Conservation (phyloP, 2,888 invertebrate genomes). For the Nemapogon koenigi region DNA sequence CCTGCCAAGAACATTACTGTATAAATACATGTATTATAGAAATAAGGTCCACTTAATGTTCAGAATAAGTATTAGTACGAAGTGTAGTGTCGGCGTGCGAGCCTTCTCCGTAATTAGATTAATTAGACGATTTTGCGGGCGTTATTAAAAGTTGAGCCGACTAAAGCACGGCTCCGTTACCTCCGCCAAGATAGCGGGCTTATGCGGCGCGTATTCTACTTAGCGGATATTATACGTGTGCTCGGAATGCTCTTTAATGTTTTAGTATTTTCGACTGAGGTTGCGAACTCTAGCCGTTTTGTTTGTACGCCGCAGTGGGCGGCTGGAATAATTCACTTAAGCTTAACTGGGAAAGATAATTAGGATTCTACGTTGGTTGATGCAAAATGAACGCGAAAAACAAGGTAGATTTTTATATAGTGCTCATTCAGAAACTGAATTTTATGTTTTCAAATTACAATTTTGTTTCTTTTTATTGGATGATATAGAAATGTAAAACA, state of each 20-base stretch:
- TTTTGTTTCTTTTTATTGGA: conserved; percentile 19
- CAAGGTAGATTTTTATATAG: conserved; percentile 49
- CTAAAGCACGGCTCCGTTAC: conserved; percentile 49
- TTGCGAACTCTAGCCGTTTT: conserved; percentile 58
- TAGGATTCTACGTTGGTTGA: conserved; percentile 62
- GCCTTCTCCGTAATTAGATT: conserved; percentile 53
- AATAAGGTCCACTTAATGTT: conserved; percentile 47
- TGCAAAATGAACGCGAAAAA: conserved; percentile 63
- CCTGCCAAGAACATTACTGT: too few species aligned
- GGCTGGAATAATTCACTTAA: conserved; percentile 63
- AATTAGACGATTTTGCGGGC: conserved; percentile 59
- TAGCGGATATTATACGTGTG: conserved; percentile 56
- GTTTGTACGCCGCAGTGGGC: conserved; percentile 60
- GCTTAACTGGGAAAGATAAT: conserved; percentile 65
- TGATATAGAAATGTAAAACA: conserved; percentile 4
- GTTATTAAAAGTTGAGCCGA: conserved; percentile 62
- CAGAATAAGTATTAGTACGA: conserved; percentile 48
- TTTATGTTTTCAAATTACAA: conserved; percentile 57
- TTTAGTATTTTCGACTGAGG: conserved; percentile 63
- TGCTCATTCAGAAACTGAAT: conserved; percentile 62
- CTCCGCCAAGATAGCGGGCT: conserved; percentile 54
- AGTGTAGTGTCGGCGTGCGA: conserved; percentile 39
- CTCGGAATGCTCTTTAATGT: conserved; percentile 58
- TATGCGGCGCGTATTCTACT: conserved; percentile 49
- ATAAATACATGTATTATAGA: neutral